A percentile compares a stretch with the other conserved stretches of the same genome.
Evolutionary conservation across 1,140 invertebrate genomes (phyloP).

Genomic region (Holotrichia oblita): DNA sequence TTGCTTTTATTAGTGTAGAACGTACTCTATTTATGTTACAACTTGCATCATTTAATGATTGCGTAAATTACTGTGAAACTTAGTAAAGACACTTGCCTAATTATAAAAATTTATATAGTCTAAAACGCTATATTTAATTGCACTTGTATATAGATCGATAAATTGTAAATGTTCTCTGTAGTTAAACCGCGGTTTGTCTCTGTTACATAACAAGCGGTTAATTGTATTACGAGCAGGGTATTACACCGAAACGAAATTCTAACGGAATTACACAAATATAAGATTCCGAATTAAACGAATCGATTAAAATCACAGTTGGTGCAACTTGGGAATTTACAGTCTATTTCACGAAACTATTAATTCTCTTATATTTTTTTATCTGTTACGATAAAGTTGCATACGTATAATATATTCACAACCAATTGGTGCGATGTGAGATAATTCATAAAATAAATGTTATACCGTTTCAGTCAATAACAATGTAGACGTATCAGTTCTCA

Average conservation of each 20-base stretch:
- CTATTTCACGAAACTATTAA: constrained; percentile 4
- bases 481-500: background rate
- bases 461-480: background rate
- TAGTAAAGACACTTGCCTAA: constrained; percentile 5
- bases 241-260: background rate
- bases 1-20: too few species aligned
- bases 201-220: background rate
- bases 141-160: background rate
- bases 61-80: background rate
- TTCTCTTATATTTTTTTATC: background rate
- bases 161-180: background rate
- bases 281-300: background rate
- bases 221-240: background rate
- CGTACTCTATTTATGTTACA: background rate
- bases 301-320: background rate
- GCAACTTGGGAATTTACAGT: background rate
- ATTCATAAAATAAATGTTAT: background rate
- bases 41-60: background rate
- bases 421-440: background rate
- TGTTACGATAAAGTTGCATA: background rate
- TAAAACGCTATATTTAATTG: background rate
- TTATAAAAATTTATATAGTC: background rate
- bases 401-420: background rate
- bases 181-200: background rate
- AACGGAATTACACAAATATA: constrained; percentile 2